Conservation (phyloP, 2,113 vertebrate genomes). For the Podiceps cristatus region DNA sequence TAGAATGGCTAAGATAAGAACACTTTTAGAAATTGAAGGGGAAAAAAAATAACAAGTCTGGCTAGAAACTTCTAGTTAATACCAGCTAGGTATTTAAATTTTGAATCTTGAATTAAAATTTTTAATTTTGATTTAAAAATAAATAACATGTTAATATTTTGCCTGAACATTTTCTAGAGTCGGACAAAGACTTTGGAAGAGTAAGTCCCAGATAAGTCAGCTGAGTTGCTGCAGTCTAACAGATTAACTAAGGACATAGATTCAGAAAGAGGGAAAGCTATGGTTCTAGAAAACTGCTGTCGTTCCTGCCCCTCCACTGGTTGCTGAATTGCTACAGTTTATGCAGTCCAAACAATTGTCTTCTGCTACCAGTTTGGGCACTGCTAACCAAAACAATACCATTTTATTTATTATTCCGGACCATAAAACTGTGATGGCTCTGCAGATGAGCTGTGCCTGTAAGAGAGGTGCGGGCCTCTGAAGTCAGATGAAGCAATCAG, state of each 20-base stretch:
- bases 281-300: neutral
- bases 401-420: neutral
- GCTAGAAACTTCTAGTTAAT: neutral
- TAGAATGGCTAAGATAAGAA: neutral
- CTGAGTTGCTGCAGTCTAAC: neutral
- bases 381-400: neutral
- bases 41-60: neutral
- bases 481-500: neutral
- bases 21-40: neutral
- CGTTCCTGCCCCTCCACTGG: neutral
- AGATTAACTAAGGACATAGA: neutral
- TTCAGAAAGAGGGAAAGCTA: neutral
- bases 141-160: fast-evolving
- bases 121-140: neutral
- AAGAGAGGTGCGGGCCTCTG: neutral
- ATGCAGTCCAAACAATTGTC: neutral
- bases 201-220: neutral
- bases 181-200: neutral
- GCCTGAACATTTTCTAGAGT: neutral
- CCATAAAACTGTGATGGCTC: neutral
- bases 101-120: neutral
- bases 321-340: neutral
- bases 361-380: neutral
- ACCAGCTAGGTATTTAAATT: neutral
- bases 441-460: neutral